Evolutionary conservation across 2,888 invertebrate species (phyloP), one percentile per base, ranked within the genome.

Genomic region (Drosophila austrosaltans): DNA sequence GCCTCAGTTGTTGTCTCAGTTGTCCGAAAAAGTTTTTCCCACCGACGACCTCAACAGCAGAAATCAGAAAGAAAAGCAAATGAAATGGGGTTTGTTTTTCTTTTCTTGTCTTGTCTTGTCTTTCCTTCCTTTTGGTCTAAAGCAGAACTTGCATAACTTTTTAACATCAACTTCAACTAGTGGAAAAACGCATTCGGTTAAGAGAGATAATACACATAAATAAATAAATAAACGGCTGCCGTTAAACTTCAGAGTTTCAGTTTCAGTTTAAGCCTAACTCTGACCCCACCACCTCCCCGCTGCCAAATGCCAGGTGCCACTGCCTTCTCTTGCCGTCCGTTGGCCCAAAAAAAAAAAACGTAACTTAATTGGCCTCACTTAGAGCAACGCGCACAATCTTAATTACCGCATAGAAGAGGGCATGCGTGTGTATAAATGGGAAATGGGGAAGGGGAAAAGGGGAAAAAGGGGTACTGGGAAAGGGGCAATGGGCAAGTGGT

Each of bases 291-390:
- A 58, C 32, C n/a, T 22, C 36, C 36, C 8, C 36, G 3, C 30
- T 30, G 5, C 30, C 30, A 3, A 5, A 5, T 5, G 3, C 28
- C 4, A 28, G 16, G 16, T 16, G 4, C 44, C 6, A 16, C 1
- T 25, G 20, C 28, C 40, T 16, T 16, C 16, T 8, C n/a, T 39
- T 25, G n/a, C 28, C 61, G 66, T 48, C 53, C 40, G 69, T 67
- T 73, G 74, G 75, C 36, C 80, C 75, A 74, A 53, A 77, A 67
- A 16, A 16, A 36, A 56, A 39, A 57, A 86, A 72, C 75, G 72
- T 78, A 75, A 70, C 84, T 86, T 85, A 85, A 85, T 85, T 85
- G 84, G 78, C 84, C 74, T 86, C 84, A 86, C 84, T 85, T 85
- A 78, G 79, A 81, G 77, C 70, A 62, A 61, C 69, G 63, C 69